These are phyloP conservation scores for Geodia barretti DNA, from an alignment of 37 sponge, comb jelly and placozoan species.

Conservation along the genomic window DNA sequence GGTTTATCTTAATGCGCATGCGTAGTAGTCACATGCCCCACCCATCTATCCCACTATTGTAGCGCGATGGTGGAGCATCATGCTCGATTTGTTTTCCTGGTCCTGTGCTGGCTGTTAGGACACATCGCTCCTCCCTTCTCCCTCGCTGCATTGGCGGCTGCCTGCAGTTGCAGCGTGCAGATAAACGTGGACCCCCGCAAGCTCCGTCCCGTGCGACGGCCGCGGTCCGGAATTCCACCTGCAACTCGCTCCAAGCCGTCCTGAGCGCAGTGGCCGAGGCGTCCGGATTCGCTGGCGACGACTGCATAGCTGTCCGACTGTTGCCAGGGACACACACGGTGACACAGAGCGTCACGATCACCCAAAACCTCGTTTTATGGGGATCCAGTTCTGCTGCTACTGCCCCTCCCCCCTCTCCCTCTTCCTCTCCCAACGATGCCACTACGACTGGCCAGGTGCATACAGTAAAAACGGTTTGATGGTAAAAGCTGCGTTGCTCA, in stretches of 20 bases:
- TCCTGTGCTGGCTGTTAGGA: no score
- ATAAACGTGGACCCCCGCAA: background rate
- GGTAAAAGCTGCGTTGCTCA: no score
- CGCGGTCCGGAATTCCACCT: background rate
- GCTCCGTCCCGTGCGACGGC: background rate
- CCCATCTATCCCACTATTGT: no score
- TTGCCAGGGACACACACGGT: background rate
- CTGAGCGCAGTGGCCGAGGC: background rate
- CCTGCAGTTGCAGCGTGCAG: background rate
- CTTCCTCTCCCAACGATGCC: background rate
- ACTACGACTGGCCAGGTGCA: slow-evolving; percentile 6
- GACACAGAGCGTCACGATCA: background rate
- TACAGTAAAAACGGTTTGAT: slow-evolving; percentile 9
- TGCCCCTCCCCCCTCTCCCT: background rate
- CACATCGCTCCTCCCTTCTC: no score
- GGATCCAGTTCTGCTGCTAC: background rate
- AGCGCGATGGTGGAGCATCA: no score
- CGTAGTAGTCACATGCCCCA: no score
- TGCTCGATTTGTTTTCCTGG: no score
- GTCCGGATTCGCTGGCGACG: background rate
- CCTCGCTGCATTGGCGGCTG: background rate
- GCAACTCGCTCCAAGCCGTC: background rate
- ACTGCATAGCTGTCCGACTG: background rate
- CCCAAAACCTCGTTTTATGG: background rate
- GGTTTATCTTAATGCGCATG: no score